These are phyloP conservation scores for Smittia sp. DNA, from an alignment of 2,888 invertebrate species.

Conservation along the genomic window DNA sequence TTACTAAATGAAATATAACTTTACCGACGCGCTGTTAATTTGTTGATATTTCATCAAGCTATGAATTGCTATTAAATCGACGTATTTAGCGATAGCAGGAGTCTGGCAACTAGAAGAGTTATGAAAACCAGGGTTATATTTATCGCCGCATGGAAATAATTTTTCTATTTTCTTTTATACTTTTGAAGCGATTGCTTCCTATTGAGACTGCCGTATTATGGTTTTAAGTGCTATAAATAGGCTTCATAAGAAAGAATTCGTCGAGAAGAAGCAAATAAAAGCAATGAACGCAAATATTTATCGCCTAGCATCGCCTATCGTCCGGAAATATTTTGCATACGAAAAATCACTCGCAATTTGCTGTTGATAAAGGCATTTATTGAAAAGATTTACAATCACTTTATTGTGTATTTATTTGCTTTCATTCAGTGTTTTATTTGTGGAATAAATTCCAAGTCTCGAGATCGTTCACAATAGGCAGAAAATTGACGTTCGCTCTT, in stretches of 20 bases:
- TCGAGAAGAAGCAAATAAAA: background rate
- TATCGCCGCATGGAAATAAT: background rate
- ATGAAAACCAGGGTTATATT: background rate
- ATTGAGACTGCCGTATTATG: background rate
- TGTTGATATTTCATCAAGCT: constrained; percentile 6
- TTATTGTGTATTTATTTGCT: constrained; percentile 10
- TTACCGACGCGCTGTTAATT: constrained; percentile 7
- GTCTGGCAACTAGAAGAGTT: background rate
- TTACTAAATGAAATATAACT: background rate
- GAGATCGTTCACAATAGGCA: background rate
- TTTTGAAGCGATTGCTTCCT: background rate
- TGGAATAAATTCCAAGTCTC: background rate
- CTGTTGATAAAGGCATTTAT: constrained; percentile 19
- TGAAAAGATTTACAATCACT: constrained; percentile 16
- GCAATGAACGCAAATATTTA: constrained; percentile 24
- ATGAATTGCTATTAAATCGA: constrained; percentile 8
- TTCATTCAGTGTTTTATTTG: constrained; percentile 1
- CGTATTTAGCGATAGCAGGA: constrained; percentile 1
- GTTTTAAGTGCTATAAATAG: background rate
- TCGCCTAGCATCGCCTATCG: no score
- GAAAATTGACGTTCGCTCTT: no score
- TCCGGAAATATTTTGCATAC: background rate
- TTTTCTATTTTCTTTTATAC: background rate
- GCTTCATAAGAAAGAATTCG: background rate
- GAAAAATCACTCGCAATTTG: background rate